Conservation (phyloP, 2,113 vertebrate genomes). For the Stegostoma tigrinum region DNA sequence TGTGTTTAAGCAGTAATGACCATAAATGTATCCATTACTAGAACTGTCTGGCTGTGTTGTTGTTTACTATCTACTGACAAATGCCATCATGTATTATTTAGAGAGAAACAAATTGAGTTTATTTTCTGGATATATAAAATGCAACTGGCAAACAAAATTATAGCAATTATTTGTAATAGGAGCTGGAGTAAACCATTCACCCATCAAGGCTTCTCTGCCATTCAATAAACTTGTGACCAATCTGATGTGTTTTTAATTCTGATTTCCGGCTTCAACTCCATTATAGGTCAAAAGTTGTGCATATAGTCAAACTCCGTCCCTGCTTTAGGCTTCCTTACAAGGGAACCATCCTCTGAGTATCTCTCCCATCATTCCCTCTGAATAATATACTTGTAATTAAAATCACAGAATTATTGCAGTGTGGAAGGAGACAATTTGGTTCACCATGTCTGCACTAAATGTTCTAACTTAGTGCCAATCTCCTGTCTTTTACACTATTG, state of each 20-base stretch:
- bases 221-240: neutral
- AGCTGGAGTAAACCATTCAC: neutral
- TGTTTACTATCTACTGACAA: neutral
- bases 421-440: no score
- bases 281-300: neutral
- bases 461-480: no score
- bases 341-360: no score
- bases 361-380: no score
- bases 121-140: neutral
- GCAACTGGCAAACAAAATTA: neutral
- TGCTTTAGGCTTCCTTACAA: no score
- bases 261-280: neutral
- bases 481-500: no score
- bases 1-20: neutral
- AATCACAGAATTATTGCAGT: no score
- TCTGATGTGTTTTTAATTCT: neutral
- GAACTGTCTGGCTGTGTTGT: neutral
- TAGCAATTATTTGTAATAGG: neutral
- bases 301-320: no score
- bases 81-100: neutral
- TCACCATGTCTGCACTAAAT: no score
- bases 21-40: neutral
- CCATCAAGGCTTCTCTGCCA: no score
- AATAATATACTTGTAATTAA: no score
- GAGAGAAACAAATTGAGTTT: neutral